These are phyloP conservation scores for Dolichotis patagonum DNA, from an alignment of 2,113 vertebrate species.

Conservation along the genomic window DNA sequence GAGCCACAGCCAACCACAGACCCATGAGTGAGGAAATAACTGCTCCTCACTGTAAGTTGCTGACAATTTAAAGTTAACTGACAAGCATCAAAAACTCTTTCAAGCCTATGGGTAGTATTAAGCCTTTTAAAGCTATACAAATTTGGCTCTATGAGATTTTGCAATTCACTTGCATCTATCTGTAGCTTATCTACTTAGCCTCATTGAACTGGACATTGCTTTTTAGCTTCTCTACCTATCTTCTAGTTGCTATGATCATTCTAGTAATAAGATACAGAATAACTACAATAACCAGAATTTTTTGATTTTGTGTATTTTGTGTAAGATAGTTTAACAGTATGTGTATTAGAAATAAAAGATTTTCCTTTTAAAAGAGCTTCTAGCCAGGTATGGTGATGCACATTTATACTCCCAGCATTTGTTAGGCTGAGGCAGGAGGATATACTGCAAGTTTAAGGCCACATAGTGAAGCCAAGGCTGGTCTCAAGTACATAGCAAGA, in stretches of 20 bases:
- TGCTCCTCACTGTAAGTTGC: not conserved
- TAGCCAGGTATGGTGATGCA: not conserved
- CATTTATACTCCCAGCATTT: not conserved
- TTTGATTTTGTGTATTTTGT: slow-evolving; percentile 4
- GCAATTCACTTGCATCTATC: not conserved
- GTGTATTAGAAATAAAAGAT: slow-evolving; percentile 10
- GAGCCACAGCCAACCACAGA: not conserved
- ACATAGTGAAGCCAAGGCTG: not conserved
- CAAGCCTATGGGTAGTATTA: slow-evolving; percentile 1
- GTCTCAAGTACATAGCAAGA: not conserved
- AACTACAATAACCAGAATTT: not conserved
- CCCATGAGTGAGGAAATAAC: not conserved
- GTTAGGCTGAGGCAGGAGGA: not conserved
- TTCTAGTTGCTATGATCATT: not conserved
- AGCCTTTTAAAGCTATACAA: not conserved
- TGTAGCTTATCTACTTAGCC: not conserved
- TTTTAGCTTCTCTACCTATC: slow-evolving; percentile 13
- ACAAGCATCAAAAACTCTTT: slow-evolving; percentile 18
- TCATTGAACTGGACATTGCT: not conserved
- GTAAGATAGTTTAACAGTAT: not conserved
- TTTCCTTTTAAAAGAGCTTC: not conserved
- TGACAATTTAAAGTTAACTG: slow-evolving; percentile 42
- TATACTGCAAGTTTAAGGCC: not conserved
- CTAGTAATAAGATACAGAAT: slow-evolving; percentile 13
- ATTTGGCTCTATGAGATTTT: slow-evolving; percentile 10